These are phyloP conservation scores for Callosobruchus maculatus DNA, from an alignment of 2,888 invertebrate genomes.

Conservation along the genomic window DNA sequence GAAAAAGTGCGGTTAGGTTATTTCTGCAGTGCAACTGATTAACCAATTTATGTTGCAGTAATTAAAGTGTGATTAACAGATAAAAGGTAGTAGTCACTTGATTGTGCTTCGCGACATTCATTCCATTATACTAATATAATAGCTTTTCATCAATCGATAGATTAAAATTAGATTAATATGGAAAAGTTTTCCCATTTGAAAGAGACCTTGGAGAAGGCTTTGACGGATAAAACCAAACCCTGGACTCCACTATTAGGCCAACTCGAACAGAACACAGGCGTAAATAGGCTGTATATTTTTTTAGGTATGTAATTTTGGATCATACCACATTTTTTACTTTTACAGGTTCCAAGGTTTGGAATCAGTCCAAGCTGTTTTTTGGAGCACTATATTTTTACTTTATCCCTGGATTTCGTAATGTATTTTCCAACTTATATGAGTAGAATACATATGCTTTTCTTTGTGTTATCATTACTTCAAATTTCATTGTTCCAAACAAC, in stretches of 20 bases:
- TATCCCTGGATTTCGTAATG: neutral
- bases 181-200: neutral
- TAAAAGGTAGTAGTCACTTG: neutral
- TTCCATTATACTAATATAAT: neutral
- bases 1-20: neutral
- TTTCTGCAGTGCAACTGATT: too few species aligned
- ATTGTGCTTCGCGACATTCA: neutral
- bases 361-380: neutral
- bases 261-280: conserved; percentile 68
- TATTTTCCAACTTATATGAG: neutral
- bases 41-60: neutral
- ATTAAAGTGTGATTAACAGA: neutral
- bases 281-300: conserved; percentile 73
- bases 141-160: too few species aligned
- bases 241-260: conserved; percentile 66
- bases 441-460: neutral
- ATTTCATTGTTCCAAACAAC: too few species aligned
- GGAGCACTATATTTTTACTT: neutral
- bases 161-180: neutral
- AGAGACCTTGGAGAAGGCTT: conserved; percentile 26
- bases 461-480: too few species aligned
- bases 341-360: neutral
- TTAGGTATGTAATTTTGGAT: conserved; percentile 70
- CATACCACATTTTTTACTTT: neutral
- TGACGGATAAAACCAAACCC: conserved; percentile 67